Evolutionary conservation across 2,888 invertebrate species (phyloP), one percentile per base, ranked within the genome.

Genomic region (Eupithecia subfuscata): DNA sequence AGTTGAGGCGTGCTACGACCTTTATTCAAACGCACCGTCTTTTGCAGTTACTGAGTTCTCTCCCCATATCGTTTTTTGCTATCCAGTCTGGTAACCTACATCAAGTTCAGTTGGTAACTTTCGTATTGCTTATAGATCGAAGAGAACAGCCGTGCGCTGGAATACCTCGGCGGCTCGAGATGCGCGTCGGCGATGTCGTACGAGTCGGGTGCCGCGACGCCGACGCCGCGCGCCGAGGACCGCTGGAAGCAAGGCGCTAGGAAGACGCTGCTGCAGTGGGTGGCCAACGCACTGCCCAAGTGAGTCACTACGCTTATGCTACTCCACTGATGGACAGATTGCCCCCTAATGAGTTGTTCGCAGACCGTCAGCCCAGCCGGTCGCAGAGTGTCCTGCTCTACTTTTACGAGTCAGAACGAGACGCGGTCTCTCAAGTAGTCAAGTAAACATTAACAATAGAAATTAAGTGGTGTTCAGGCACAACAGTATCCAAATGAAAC

Each of bases 211-310:
- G 96, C 97, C 76, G 96, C 97, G 69, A 96, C 96, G 71, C 95
- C 94, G 64, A 94, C 94, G 25, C 93, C 92, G 78, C 84, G 92
- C 12, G 93, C 96, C 0, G 96, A 97, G 68, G 96, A 96, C 93
- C 80, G 95, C 87, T 97, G 98, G 97, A 98, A 97, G 89, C 97
- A 97, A 89, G 98, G 98, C 69, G 99, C 99, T 75, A 97, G 97
- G 89, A 98, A 98, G 92, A 98, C 98, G 37, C 95, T 99, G 79
- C 95, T 99, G 78, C 97, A 98, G 85, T 99, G 99, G 99, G 99
- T 99, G 78, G 97, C 98, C 82, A 98, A 98, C 88, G 97, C 98
- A 56, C 95, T 99, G 86, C 98, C 98, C 81, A 88, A 88, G 87
- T 88, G 78, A 86, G 89, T 45, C 40, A 40, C 40, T 2, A 9